Base-by-base conservation (phyloP, 2,888 invertebrate species). In the Clunio marinus region DNA sequence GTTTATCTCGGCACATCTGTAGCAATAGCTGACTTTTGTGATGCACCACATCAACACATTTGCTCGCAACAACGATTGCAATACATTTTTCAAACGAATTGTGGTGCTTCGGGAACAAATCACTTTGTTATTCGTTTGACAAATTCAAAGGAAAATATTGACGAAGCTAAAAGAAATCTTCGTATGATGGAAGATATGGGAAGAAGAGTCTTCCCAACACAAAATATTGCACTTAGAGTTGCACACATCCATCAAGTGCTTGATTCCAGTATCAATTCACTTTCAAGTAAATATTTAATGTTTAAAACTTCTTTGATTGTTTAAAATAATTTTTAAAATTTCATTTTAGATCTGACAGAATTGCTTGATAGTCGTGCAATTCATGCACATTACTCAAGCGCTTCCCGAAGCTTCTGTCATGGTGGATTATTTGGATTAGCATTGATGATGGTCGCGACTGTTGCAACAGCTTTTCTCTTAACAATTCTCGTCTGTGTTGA, bases 401-500 rank as follows among this genome's bases (percentile, higher is more conserved):
- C 90, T 2, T 84, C 92, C 35, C 83, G 87, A 69, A 89, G 91
- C 7, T 83, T 91, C 20, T 96, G 96, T 77, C 88, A 89, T 73
- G 86, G 88, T 13, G 90, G 92, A 41, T 77, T 95, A 80, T 83
- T 86, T 77, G 95, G 93, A 51, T 79, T 93, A 65, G 88, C 89
- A 13, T 85, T 96, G 69, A 91, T 96, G 84, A 83, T 96, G 77
- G 80, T 91, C 67, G 93, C 95, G n/a, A 89, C 93, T 20, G 83
- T 92, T 32, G 83, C 89, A 27, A 90, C 94, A 65, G 95, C 96
- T 24, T 84, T 96, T 72, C 83, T 95, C 73, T 88, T 96, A 78
- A 95, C 96, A 0, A 86, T 94, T 68, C 86, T 96, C 51, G 95
- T 96, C 62, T 91, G 95, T 82, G 88, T 96, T 69, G 94, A 96